Conservation (phyloP, 1,140 invertebrate species). For the Elymnias hypermnestra region DNA sequence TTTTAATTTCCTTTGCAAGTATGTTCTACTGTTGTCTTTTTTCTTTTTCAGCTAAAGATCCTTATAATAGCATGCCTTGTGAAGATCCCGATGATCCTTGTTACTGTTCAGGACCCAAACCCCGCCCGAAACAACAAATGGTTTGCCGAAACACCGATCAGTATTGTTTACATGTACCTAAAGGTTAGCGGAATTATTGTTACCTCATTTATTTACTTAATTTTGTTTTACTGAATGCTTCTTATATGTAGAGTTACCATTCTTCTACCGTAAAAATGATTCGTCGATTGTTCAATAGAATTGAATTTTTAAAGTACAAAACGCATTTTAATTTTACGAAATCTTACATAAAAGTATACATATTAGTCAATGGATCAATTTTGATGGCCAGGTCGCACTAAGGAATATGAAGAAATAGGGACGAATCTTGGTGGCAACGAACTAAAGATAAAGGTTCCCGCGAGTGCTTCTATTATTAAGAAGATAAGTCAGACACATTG, state of each 20-base stretch:
- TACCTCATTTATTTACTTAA: neutral
- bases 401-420: slow-evolving; percentile 66
- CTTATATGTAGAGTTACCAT: no score
- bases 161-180: slow-evolving; percentile 65
- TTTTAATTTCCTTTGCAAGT: neutral
- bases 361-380: slow-evolving; percentile 33
- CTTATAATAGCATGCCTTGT: slow-evolving; percentile 58
- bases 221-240: neutral
- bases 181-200: slow-evolving; percentile 59
- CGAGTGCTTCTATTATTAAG: slow-evolving; percentile 54
- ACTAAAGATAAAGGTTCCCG: slow-evolving; percentile 65
- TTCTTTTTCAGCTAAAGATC: slow-evolving; percentile 45
- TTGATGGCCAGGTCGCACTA: slow-evolving; percentile 65
- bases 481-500: slow-evolving; percentile 69
- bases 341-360: neutral
- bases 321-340: no score
- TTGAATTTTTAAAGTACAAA: no score
- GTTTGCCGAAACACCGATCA: slow-evolving; percentile 57
- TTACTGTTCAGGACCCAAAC: slow-evolving; percentile 57
- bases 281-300: no score
- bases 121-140: slow-evolving; percentile 38
- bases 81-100: slow-evolving; percentile 57
- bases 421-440: slow-evolving; percentile 55
- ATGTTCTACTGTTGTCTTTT: neutral
- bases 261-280: no score